Base-by-base conservation (phyloP, 2,797 vertebrate genomes). In the Onychomys arenicola region DNA sequence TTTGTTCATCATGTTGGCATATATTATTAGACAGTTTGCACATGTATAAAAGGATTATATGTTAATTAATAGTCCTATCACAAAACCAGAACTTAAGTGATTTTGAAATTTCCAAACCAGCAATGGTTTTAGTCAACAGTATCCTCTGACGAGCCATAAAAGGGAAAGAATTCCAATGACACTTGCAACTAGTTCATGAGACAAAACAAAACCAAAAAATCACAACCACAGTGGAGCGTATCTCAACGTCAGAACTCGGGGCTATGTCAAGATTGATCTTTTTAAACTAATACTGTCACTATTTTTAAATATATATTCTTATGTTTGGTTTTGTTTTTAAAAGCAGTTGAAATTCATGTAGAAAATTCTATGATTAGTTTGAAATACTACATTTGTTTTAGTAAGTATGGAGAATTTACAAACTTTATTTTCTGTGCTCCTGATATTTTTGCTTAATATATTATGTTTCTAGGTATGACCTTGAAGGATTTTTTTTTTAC, bases 191-290 rank as follows among this genome's bases (percentile, higher is more conserved):
- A 94, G n/a, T 90, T 98, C 96, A 82, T 90, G 25, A 92, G 90
- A 89, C 76, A 90, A 94, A 85, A 95, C 34, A 69, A 13, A 27
- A 82, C 40, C 80, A 92, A 67, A 96, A 14, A 1, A n/a, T 6
- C 59, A 46, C 59, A 19, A 3, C 8, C 61, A 21, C 80, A 96
- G 8, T 96, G 59, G 91, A 86, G n/a, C 65, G 92, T 95, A 95
- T 95, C 98, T 97, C 55, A 95, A 97, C 98, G 93, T 93, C 93
- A 81, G 57, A 91, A 84, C 95, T 75, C 96, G 71, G 95, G 77
- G 96, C 81, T 67, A 29, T 97, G 88, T 93, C 97, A 83, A 86
- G 97, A 97, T 93, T 97, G 94, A 85, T 97, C 98, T 88, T 67
- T 96, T 97, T 40, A 6, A 55, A 91, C 98, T 97, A 92, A 78